Evolutionary conservation across 1,140 invertebrate genomes (phyloP).

Genomic region (Philopotamus ludificatus): DNA sequence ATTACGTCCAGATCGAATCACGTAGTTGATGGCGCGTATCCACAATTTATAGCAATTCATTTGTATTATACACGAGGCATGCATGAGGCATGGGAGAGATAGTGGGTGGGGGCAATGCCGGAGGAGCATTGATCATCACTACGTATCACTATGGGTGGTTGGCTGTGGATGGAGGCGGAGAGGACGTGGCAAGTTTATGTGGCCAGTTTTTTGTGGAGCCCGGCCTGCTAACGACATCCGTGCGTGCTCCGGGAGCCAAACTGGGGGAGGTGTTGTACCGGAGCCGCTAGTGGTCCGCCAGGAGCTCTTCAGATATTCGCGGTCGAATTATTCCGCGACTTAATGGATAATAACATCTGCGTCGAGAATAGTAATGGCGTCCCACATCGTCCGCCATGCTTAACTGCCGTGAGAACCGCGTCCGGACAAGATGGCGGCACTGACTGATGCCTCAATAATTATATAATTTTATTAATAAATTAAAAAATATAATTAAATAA

Average conservation of each 20-base stretch:
- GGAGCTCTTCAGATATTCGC: background rate
- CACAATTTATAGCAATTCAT: background rate
- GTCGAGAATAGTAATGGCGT: background rate
- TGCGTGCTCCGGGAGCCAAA: background rate
- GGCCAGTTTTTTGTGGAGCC: constrained; percentile 10
- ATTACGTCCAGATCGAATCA: too few relatives aligned
- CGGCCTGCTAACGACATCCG: constrained; percentile 14
- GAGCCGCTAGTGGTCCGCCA: background rate
- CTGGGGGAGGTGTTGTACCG: constrained; percentile 7
- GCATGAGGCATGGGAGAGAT: background rate
- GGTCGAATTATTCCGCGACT: constrained; percentile 7
- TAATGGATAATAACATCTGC: constrained; percentile 17
- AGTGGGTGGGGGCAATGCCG: too few relatives aligned
- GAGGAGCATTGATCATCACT: constrained; percentile 5
- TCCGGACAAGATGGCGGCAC: background rate
- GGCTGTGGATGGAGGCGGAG: background rate
- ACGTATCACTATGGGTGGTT: too few relatives aligned
- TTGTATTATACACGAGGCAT: background rate
- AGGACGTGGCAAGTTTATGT: constrained; percentile 19
- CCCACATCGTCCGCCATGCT: background rate
- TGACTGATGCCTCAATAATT: background rate
- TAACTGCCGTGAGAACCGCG: background rate
- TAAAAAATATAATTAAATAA: too few relatives aligned
- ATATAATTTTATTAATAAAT: too few relatives aligned
- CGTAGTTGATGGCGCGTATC: background rate